Conservation (phyloP, 2,888 invertebrate genomes). For the Lottia gigantea region DNA sequence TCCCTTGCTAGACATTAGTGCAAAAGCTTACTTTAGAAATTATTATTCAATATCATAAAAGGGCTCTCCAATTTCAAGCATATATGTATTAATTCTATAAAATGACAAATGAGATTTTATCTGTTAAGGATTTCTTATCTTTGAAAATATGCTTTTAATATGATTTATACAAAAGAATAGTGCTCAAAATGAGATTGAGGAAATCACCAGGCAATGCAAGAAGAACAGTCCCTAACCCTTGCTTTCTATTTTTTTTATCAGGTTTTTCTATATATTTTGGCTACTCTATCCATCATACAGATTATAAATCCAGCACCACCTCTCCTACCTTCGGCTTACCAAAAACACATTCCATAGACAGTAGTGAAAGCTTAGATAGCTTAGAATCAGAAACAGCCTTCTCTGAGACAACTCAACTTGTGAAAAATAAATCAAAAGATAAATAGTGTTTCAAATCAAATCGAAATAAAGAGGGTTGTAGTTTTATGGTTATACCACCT, state of each 20-base stretch:
- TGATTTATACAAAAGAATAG: too few relatives aligned
- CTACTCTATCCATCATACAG: slow-evolving; percentile 53
- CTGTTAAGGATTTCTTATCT: too few relatives aligned
- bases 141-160: too few relatives aligned
- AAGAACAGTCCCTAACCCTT: neutral
- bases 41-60: neutral
- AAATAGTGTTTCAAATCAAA: too few relatives aligned
- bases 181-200: too few relatives aligned
- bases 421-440: too few relatives aligned
- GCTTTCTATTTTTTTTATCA: slow-evolving; percentile 25
- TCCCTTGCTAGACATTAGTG: too few relatives aligned
- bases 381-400: neutral
- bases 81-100: too few relatives aligned
- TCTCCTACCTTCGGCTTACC: neutral
- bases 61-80: too few relatives aligned
- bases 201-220: neutral
- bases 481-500: too few relatives aligned
- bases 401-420: too few relatives aligned
- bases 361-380: neutral
- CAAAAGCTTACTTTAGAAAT: neutral
- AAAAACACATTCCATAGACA: neutral
- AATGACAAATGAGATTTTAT: too few relatives aligned
- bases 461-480: neutral
- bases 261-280: slow-evolving; percentile 61
- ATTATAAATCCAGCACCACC: slow-evolving; percentile 30